These are phyloP conservation scores for Argynnis bischoffii DNA, from an alignment of 2,888 invertebrate genomes.

Conservation along the genomic window DNA sequence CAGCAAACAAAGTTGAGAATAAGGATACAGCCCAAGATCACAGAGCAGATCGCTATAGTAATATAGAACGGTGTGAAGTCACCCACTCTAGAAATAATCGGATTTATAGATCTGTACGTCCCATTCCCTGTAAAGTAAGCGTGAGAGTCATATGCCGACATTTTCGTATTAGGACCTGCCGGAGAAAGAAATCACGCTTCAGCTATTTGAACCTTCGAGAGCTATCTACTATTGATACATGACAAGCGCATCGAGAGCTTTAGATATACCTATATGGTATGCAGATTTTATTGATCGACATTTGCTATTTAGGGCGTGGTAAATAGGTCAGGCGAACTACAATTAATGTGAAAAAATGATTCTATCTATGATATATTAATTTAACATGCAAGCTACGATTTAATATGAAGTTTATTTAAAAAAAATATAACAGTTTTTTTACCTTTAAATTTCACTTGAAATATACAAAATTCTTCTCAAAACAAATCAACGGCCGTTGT, in stretches of 20 bases:
- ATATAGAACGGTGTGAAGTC: conserved; percentile 94
- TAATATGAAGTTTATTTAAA: too few relatives aligned
- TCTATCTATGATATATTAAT: neutral
- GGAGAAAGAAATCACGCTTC: conserved; percentile 60
- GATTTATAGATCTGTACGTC: conserved; percentile 66
- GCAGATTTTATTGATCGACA: conserved; percentile 1
- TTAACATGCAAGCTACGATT: neutral
- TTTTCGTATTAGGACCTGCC: conserved; percentile 66
- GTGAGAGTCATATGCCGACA: conserved; percentile 71
- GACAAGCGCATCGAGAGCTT: neutral
- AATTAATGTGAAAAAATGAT: neutral
- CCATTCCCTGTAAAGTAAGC: conserved; percentile 73
- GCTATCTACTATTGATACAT: conserved; percentile 2
- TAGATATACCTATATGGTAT: neutral
- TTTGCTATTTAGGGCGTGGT: conserved; percentile 36
- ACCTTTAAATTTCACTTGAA: conserved; percentile 3
- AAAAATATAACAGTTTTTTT: neutral
- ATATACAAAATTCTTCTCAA: neutral
- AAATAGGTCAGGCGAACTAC: conserved; percentile 12
- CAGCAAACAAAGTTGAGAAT: conserved; percentile 90
- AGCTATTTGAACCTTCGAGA: conserved; percentile 29
- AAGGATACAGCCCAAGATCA: conserved; percentile 86
- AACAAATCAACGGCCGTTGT: neutral
- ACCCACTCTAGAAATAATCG: conserved; percentile 71
- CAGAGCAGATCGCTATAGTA: conserved; percentile 88